Evolutionary conservation across 2,888 invertebrate species (phyloP).

Genomic region (Helicoverpa assulta): DNA sequence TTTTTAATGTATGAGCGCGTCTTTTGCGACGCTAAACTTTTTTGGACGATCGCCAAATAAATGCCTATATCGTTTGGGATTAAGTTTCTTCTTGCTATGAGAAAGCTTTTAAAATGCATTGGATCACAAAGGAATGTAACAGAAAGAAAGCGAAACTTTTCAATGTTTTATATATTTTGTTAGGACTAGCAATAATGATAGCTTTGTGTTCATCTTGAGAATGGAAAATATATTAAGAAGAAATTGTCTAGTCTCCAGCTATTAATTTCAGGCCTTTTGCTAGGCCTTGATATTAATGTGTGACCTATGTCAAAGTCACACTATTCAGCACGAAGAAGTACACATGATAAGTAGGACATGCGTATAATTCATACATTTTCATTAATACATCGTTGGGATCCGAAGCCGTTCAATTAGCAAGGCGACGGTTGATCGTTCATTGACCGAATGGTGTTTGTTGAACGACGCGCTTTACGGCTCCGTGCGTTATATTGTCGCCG

Average conservation of each 20-base stretch:
- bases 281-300: background rate
- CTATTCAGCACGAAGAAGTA: slow-evolving; percentile 20
- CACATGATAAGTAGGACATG: slow-evolving; percentile 39
- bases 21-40: slow-evolving; percentile 48
- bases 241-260: background rate
- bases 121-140: slow-evolving; percentile 10
- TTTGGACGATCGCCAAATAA: slow-evolving; percentile 59
- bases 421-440: slow-evolving; percentile 72
- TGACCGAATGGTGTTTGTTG: slow-evolving; percentile 70
- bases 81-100: slow-evolving; percentile 30
- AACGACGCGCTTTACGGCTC: slow-evolving; percentile 72
- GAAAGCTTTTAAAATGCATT: slow-evolving; percentile 27
- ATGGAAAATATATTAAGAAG: too few relatives aligned
- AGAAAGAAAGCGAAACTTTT: slow-evolving; percentile 8
- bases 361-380: slow-evolving; percentile 61
- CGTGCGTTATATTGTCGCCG: slow-evolving; percentile 76
- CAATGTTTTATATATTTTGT: background rate
- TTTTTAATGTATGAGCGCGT: slow-evolving; percentile 51
- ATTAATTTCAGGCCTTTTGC: background rate
- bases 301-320: slow-evolving; percentile 25
- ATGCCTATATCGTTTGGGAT: slow-evolving; percentile 40
- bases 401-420: slow-evolving; percentile 67
- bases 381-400: slow-evolving; percentile 52
- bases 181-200: background rate
- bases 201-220: too few relatives aligned